Evolutionary conservation across 2,888 invertebrate species (phyloP).

Genomic region (Priocnemis perturbator): DNA sequence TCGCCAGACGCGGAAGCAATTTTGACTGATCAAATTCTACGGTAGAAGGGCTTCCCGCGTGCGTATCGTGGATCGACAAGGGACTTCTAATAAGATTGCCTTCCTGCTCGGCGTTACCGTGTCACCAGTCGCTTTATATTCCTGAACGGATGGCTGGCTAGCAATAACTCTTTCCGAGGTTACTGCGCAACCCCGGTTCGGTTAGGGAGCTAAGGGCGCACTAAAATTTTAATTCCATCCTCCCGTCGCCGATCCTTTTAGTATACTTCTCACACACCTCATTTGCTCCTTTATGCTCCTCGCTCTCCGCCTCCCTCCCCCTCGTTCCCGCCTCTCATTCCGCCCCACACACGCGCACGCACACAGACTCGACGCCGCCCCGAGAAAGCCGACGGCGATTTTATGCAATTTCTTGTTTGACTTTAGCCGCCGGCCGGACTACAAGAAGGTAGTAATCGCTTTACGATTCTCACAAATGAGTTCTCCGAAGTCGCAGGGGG

Average conservation of each 20-base stretch:
- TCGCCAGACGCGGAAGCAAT: too few relatives aligned
- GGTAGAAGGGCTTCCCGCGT: too few relatives aligned
- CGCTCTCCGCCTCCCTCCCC: not conserved
- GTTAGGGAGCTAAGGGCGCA: not conserved
- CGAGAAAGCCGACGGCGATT: slow-evolving; percentile 33
- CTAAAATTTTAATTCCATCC: not conserved
- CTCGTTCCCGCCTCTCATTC: not conserved
- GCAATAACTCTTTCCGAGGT: too few relatives aligned
- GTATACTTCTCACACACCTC: slow-evolving; percentile 8
- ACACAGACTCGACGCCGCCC: slow-evolving; percentile 16
- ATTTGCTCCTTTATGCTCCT: slow-evolving; percentile 7
- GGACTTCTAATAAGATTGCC: too few relatives aligned
- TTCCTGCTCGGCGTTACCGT: too few relatives aligned
- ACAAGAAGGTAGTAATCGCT: slow-evolving; percentile 57
- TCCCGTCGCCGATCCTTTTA: not conserved
- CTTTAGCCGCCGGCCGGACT: slow-evolving; percentile 43
- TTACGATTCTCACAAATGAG: slow-evolving; percentile 63
- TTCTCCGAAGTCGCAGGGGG: slow-evolving; percentile 57
- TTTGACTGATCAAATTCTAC: too few relatives aligned
- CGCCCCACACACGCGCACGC: slow-evolving; percentile 19
- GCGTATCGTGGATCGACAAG: too few relatives aligned
- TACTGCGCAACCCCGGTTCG: not conserved
- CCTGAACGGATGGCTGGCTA: too few relatives aligned
- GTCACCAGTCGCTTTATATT: too few relatives aligned
- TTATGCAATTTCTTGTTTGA: slow-evolving; percentile 58